Conservation (phyloP, 2,113 vertebrate species). For the Bettongia penicillata region DNA sequence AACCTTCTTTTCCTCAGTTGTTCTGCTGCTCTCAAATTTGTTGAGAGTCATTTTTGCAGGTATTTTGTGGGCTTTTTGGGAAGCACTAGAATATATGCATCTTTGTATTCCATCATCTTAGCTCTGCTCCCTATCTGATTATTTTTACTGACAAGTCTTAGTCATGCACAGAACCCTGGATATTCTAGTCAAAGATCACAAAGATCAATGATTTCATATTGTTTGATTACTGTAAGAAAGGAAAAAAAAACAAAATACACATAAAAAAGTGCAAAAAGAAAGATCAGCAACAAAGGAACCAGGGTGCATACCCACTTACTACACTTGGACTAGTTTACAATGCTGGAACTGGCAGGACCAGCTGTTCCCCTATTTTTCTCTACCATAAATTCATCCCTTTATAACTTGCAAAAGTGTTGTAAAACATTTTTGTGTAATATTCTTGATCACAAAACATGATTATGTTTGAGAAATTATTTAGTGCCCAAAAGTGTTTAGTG, state of each 20-base stretch:
- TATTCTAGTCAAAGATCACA: neutral
- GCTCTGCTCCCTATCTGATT: neutral
- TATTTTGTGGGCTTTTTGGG: too few species aligned
- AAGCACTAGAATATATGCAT: too few species aligned
- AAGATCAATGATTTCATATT: neutral
- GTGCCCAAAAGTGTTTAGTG: neutral
- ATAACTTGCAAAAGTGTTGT: neutral
- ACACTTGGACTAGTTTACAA: conserved; percentile 1
- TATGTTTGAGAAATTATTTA: conserved; percentile 21
- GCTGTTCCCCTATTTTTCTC: neutral
- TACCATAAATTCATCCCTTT: neutral
- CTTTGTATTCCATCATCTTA: too few species aligned
- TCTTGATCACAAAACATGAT: neutral
- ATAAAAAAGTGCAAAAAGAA: neutral
- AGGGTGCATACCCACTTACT: neutral
- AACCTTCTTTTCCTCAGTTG: too few species aligned
- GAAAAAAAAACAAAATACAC: neutral
- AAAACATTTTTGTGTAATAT: conserved; percentile 26
- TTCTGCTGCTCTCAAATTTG: too few species aligned
- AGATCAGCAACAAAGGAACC: neutral
- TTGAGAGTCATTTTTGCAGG: too few species aligned
- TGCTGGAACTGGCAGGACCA: conserved; percentile 3
- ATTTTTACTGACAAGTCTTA: neutral
- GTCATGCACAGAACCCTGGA: neutral
- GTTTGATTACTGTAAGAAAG: neutral